Evolutionary conservation across 2,113 vertebrate species (phyloP), one percentile per base, ranked within the genome.

Genomic region (Platysternon megacephalum): DNA sequence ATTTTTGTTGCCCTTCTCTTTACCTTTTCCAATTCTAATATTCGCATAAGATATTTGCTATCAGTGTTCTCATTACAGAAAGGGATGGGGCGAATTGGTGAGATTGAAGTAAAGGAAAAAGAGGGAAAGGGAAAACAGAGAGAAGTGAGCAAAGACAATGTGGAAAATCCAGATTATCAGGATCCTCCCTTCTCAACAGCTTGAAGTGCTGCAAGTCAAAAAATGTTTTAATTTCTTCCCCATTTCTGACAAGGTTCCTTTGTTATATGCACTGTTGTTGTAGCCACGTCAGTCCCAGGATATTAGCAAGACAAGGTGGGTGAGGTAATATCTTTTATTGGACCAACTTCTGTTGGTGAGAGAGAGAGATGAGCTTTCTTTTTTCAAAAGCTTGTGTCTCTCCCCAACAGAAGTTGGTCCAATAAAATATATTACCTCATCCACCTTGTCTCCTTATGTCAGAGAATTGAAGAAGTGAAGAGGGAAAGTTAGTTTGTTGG

Each of bases 41-140:
- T n/a, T 72, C 65, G 90, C 84, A 35, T 86, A 85, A 96, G 83
- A 22, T 82, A 95, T 90, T 91, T 95, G 87, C 93, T 93, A 86
- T 91, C 74, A 0, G 32, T 81, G 14, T 53, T 94, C 93, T 85
- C 89, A 85, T 97, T 97, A 95, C 89, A 87, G 58, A 74, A 87
- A 13, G 84, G 92, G 74, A 94, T 85, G 87, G 95, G 94, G 51
- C 89, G 85, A 92, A 83, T 79, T 42, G 81, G 89, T 88, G 90
- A 93, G 82, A 95, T 92, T 82, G 95, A 94, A 95, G 95, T 22
- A 39, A 95, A 76, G 42, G 22, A 76, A 76, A 76, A 76, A 76
- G 39, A 44, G 22, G 22, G 22, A 76, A 92, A 88, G 74, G 81
- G 89, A 96, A 93, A 88, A 2, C 6, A 74, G 10, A n/a, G 79